A percentile compares a stretch with the other conserved stretches of the same genome.
Evolutionary conservation across 2,113 vertebrate genomes (phyloP).

Genomic region (Actenoides hombroni): DNA sequence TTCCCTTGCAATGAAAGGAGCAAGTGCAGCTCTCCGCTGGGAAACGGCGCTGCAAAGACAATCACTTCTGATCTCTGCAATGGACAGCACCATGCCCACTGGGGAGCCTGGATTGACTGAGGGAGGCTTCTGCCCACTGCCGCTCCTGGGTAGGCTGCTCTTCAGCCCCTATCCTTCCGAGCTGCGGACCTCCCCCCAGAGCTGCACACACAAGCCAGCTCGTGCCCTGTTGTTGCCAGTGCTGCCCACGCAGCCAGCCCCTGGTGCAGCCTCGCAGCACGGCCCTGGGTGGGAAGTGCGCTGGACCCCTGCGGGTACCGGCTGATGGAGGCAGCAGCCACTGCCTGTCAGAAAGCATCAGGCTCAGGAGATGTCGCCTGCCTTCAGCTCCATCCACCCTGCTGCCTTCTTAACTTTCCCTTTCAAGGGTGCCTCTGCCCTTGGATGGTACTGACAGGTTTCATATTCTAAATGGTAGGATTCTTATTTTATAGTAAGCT

Average conservation of each 20-base stretch:
- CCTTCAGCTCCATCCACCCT: not conserved
- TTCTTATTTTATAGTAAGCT: conserved; percentile 5
- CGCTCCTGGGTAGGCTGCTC: not conserved
- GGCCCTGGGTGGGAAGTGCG: not conserved
- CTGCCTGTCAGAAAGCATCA: not conserved
- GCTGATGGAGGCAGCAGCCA: not conserved
- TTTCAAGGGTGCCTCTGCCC: not conserved
- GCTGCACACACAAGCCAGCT: not conserved
- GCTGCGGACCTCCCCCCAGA: not conserved
- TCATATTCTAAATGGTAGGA: not conserved
- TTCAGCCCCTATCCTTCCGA: not conserved
- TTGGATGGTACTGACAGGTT: not conserved
- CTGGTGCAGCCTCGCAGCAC: accelerated
- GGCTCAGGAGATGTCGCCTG: not conserved
- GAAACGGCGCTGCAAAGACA: not conserved
- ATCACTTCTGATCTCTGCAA: not conserved
- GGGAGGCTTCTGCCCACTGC: not conserved
- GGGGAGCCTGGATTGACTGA: not conserved
- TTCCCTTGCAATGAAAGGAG: not conserved
- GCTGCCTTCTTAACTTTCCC: not conserved
- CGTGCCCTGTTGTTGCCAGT: accelerated
- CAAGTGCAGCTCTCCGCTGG: not conserved
- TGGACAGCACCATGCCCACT: not conserved
- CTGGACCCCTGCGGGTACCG: not conserved
- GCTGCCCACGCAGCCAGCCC: not conserved